Evolutionary conservation across 2,888 invertebrate genomes (phyloP).

Genomic region (Mongoloraphidia duomilia): DNA sequence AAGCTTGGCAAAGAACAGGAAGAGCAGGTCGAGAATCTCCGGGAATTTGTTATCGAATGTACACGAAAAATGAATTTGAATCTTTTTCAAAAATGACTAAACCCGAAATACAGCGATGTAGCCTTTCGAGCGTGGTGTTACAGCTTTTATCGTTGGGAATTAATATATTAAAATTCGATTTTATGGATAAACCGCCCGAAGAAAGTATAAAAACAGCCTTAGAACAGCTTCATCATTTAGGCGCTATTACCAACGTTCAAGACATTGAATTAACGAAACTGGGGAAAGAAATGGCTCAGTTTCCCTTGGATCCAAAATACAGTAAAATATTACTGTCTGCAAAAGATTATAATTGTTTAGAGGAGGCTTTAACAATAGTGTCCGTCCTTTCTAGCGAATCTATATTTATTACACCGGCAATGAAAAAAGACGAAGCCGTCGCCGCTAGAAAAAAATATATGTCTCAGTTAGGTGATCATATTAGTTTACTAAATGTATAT

Average conservation of each 20-base stretch:
- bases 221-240: constrained; percentile 47
- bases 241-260: constrained; percentile 47
- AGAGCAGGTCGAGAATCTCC: constrained; percentile 78
- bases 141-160: constrained; percentile 76
- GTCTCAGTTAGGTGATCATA: constrained; percentile 80
- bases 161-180: constrained; percentile 69
- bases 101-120: constrained; percentile 77
- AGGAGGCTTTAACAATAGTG: constrained; percentile 73
- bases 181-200: constrained; percentile 74
- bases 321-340: constrained; percentile 70
- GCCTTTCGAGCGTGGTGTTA: constrained; percentile 52
- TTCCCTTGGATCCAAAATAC: constrained; percentile 84
- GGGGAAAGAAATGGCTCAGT: constrained; percentile 76
- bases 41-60: constrained; percentile 78
- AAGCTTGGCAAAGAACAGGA: constrained; percentile 86
- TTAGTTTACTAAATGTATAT: constrained; percentile 81
- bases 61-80: constrained; percentile 63
- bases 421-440: constrained; percentile 62
- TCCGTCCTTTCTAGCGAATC: constrained; percentile 81
- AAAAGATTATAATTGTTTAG: constrained; percentile 58
- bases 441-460: constrained; percentile 64
- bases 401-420: constrained; percentile 57
- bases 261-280: constrained; percentile 55
- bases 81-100: constrained; percentile 52
- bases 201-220: constrained; percentile 54